Evolutionary conservation across 2,113 vertebrate genomes (phyloP), one percentile per base, ranked within the genome.

Genomic region (Ctenomys sociabilis): DNA sequence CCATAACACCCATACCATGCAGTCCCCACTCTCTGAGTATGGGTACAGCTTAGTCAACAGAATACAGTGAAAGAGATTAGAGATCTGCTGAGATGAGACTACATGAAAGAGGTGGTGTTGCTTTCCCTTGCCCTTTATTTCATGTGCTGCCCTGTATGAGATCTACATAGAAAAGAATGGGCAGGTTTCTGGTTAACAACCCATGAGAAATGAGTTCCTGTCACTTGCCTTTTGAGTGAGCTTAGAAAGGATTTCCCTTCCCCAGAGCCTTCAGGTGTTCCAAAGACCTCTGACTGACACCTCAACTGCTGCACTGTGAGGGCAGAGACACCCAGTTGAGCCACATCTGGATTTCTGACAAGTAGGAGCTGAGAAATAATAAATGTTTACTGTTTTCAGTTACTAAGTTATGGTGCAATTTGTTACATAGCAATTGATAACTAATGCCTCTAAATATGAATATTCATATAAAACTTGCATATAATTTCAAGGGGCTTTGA

Each of bases 331-430:
- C 13, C 89, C 59, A 73, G 28, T 22, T 57, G 32, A 93, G 28
- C n/a, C n/a, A 54, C 9, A 26, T 52, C 52, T 87, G 88, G 61
- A 92, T 77, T 85, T 95, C 82, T 35, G 43, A 82, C 63, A 45
- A 26, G 72, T 1, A 87, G 75, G 77, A 90, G 90, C 45, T 68
- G 37, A 22, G 64, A 95, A 81, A 72, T 87, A 80, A 90, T 89
- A 92, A 77, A 83, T 78, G 52, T 88, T 95, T 90, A 10, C 63
- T 87, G 61, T 89, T 95, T 95, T 54, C 80, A 84, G 22, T 14
- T 96, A 87, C 78, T 97, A 70, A 77, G 80, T 91, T 77, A 45
- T 49, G 35, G 43, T 57, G 49, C 70, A 26, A 90, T 90, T 95
- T 57, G 54, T 94, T 96, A 75, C 28, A 68, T 37, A 59, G 80